Evolutionary conservation across 1,140 invertebrate genomes (phyloP), one percentile per base, ranked within the genome.

Genomic region (Leptinotarsa defecta): DNA sequence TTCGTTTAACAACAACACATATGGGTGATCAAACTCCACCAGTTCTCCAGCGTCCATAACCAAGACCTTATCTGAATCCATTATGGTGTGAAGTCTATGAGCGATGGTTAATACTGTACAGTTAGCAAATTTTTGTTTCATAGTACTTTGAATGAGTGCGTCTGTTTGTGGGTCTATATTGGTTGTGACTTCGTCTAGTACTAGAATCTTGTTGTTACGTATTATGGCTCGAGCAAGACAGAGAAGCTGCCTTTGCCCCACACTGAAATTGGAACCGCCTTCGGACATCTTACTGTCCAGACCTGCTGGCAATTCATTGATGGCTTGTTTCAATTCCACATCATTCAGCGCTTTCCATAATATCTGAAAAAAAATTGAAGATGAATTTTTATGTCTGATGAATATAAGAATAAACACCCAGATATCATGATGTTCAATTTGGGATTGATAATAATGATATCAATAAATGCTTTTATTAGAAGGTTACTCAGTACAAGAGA

Each of bases 331-430:
- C 1, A 93, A 77, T 82, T 90, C 94, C 19, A 93, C 93, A 76
- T 94, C 91, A 79, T 95, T 93, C 24, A 97, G 86, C 1, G 93
- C 94, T 78, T 88, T 87, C 95, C 95, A 96, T 1, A 97, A 87
- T 86, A 68, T 87, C 88, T 74, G 87, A 77, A 57, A 86, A 87
- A 73, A 89, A 80, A 87, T 48, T 86, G 78, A 76, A 89, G 85
- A 8, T 27, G 5, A 27, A 27, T 27, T 6, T 27, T 27, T 27
- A 27, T 27, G 27, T 6, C 27, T 27, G 27, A 6, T 27, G 5
- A 27, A 1, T 27, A 27, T 27, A 27, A 27, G 27, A 27, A 27
- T 27, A 27, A 27, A 27, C 27, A 27, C 27, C 1, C 5, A 27
- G 27, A 27, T 27, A 27, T 1, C 27, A 27, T 27, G 5, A 27